phyloP scores from a whole-genome alignment of 2,797 vertebrate species.

The Hydrolagus colliei region DNA sequence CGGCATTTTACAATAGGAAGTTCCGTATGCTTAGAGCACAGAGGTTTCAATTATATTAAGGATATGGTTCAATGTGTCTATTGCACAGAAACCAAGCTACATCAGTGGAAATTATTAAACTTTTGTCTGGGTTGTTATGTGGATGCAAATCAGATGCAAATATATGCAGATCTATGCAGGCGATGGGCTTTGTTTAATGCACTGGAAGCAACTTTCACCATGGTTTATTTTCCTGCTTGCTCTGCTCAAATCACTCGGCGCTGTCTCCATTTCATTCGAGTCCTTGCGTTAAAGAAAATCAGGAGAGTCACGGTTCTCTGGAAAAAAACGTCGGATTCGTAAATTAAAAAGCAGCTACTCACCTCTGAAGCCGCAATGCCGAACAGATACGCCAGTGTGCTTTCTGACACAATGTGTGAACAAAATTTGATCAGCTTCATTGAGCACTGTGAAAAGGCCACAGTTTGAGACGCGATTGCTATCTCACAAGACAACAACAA shows the following conservation, averaged over 20 bases:
- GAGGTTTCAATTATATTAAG: background rate
- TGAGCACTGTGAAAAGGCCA: too few relatives aligned
- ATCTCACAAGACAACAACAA: too few relatives aligned
- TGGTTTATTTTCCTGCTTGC: background rate
- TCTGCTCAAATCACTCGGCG: background rate
- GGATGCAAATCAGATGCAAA: slow-evolving; percentile 23
- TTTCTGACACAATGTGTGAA: too few relatives aligned
- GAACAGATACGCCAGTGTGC: too few relatives aligned
- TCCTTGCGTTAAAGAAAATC: background rate
- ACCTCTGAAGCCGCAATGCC: too few relatives aligned
- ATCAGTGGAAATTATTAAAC: background rate
- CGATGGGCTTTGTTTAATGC: background rate
- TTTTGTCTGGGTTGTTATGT: background rate
- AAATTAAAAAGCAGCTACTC: background rate
- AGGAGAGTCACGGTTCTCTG: background rate
- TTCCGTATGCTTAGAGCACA: background rate
- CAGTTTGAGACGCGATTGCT: too few relatives aligned
- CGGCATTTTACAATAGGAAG: background rate
- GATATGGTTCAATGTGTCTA: background rate
- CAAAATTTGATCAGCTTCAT: too few relatives aligned
- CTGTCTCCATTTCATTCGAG: background rate
- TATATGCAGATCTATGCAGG: slow-evolving; percentile 17
- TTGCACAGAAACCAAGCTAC: slow-evolving; percentile 18
- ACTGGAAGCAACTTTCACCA: background rate
- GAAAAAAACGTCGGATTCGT: background rate